Evolutionary conservation across 2,888 invertebrate genomes (phyloP).

Genomic region (Ommatoiulus sabulosus): DNA sequence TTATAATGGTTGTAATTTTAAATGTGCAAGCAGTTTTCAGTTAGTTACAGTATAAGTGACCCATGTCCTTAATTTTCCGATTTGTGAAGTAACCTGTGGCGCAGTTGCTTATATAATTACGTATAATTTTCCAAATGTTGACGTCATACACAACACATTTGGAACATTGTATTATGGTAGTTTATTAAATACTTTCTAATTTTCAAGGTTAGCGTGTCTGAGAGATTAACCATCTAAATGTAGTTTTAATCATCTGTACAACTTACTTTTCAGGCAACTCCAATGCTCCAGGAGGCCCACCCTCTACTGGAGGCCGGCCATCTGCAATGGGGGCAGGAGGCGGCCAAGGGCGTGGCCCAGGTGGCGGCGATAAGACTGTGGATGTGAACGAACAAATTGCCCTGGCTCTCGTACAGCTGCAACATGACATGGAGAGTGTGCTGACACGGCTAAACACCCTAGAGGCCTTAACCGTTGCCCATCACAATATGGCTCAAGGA

Average conservation of each 20-base stretch:
- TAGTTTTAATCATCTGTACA: neutral
- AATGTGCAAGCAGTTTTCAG: too few relatives aligned
- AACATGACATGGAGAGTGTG: conserved; percentile 60
- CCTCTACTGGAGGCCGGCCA: neutral
- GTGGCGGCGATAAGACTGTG: neutral
- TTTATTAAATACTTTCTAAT: too few relatives aligned
- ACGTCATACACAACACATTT: too few relatives aligned
- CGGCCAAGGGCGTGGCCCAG: conserved; percentile 54
- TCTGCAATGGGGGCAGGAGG: conserved; percentile 54
- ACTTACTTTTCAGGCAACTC: neutral
- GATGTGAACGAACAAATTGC: conserved; percentile 60
- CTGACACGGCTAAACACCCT: conserved; percentile 59
- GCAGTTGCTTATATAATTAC: too few relatives aligned
- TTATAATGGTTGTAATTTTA: too few relatives aligned
- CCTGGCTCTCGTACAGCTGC: conserved; percentile 58
- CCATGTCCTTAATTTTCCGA: too few relatives aligned
- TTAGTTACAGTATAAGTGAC: too few relatives aligned
- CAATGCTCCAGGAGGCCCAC: neutral
- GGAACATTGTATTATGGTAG: too few relatives aligned
- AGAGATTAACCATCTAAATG: neutral
- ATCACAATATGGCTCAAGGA: conserved; percentile 60
- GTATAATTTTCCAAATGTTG: too few relatives aligned
- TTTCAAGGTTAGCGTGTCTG: too few relatives aligned
- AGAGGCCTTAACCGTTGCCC: conserved; percentile 59
- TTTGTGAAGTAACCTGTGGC: too few relatives aligned